A percentile compares a stretch with the other conserved stretches of the same genome.
Evolutionary conservation across 2,113 vertebrate species (phyloP).

Genomic region (Prionailurus bengalensis): DNA sequence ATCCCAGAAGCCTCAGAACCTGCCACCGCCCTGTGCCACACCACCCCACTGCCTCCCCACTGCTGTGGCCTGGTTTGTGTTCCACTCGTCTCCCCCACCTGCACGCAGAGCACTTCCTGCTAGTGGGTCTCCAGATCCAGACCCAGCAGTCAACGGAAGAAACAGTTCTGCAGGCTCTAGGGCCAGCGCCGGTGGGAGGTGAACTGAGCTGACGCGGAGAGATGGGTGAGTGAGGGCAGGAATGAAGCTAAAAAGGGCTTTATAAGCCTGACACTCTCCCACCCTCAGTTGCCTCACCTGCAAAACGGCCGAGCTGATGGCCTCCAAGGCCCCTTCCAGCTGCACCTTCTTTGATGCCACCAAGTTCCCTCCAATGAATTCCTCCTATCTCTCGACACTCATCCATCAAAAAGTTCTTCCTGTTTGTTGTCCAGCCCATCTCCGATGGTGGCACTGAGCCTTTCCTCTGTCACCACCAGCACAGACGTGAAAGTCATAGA

Average conservation of each 20-base stretch:
- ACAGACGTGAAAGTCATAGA: neutral
- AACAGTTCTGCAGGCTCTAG: neutral
- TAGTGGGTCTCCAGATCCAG: neutral
- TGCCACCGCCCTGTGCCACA: neutral
- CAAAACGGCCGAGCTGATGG: neutral
- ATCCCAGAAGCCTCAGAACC: neutral
- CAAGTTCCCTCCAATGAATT: neutral
- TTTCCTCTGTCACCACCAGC: neutral
- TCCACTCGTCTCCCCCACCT: neutral
- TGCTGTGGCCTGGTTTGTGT: neutral
- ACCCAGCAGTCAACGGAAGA: conserved; percentile 5
- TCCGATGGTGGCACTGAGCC: neutral
- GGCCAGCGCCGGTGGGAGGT: fast-evolving
- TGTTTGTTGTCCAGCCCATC: neutral
- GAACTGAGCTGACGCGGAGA: neutral
- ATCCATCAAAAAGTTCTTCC: neutral
- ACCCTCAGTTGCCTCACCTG: conserved; percentile 8
- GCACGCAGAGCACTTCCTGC: neutral
- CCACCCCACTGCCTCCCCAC: neutral
- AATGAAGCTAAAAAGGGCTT: neutral
- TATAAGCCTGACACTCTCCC: neutral
- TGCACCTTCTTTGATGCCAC: neutral
- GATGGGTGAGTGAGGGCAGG: neutral
- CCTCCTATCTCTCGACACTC: neutral
- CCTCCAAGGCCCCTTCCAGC: neutral